These are phyloP conservation scores for Bombus soroeensis DNA, from an alignment of 1,140 invertebrate species.

Conservation along the genomic window DNA sequence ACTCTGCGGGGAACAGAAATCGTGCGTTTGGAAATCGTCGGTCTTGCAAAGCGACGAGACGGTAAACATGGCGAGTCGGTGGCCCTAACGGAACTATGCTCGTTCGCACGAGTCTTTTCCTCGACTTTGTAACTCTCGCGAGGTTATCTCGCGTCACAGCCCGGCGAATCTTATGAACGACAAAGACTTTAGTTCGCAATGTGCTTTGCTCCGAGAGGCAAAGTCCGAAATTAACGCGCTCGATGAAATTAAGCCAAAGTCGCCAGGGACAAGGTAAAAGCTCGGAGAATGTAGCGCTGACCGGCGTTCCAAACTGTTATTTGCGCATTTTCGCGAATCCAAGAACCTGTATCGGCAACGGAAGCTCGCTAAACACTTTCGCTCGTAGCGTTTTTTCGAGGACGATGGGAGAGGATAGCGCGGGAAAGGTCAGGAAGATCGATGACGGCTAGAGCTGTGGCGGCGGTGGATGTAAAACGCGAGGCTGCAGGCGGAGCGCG, in stretches of 20 bases:
- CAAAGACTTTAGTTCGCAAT: neutral
- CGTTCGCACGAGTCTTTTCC: neutral
- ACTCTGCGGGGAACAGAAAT: neutral
- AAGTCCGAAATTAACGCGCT: neutral
- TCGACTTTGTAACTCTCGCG: neutral
- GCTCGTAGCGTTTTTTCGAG: neutral
- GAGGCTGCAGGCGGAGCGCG: neutral
- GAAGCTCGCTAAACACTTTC: neutral
- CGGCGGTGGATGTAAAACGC: neutral
- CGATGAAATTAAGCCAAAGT: neutral
- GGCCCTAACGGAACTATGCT: neutral
- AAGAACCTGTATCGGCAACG: neutral
- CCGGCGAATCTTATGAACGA: neutral
- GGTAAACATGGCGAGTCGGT: neutral
- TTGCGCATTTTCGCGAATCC: neutral
- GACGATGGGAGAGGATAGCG: neutral
- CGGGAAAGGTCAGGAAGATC: constrained; percentile 34
- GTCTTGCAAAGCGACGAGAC: neutral
- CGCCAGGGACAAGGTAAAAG: too few relatives aligned
- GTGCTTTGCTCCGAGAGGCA: neutral
- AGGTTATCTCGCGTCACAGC: neutral
- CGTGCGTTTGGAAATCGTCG: neutral
- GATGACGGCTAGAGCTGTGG: neutral
- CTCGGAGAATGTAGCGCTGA: rapidly evolving
- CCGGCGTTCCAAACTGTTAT: neutral